These are phyloP conservation scores for Cossypha dichroa DNA, from an alignment of 2,797 vertebrate species.

Conservation along the genomic window DNA sequence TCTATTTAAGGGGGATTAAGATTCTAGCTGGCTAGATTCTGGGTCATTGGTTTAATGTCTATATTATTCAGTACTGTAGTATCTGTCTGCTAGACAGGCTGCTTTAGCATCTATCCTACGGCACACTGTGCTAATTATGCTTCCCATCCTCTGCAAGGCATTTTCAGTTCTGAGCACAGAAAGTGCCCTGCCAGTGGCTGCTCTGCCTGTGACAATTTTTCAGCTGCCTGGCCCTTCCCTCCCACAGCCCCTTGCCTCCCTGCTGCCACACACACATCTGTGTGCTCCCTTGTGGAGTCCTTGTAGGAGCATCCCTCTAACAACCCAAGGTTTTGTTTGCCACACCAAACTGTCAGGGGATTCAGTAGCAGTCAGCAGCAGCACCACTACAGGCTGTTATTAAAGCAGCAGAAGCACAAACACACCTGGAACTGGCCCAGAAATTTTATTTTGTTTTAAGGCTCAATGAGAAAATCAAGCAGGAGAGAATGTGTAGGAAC, in stretches of 20 bases:
- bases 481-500: neutral
- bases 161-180: neutral
- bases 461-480: neutral
- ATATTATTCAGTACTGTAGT: constrained; percentile 45
- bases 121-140: constrained; percentile 15
- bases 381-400: neutral
- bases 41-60: constrained; percentile 58
- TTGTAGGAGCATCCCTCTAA: neutral
- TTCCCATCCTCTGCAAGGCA: neutral
- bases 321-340: neutral
- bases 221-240: neutral
- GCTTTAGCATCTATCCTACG: constrained; percentile 32
- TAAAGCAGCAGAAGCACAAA: neutral
- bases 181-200: neutral
- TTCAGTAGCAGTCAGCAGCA: neutral
- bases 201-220: neutral
- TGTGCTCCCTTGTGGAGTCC: neutral
- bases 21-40: constrained; percentile 55
- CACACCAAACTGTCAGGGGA: neutral
- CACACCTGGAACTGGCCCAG: neutral
- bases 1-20: constrained; percentile 65
- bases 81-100: constrained; percentile 48
- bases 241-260: neutral
- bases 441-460: neutral
- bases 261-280: rapidly evolving